Base-by-base conservation (phyloP, 2,113 vertebrate genomes). In the Gymnogyps californianus region DNA sequence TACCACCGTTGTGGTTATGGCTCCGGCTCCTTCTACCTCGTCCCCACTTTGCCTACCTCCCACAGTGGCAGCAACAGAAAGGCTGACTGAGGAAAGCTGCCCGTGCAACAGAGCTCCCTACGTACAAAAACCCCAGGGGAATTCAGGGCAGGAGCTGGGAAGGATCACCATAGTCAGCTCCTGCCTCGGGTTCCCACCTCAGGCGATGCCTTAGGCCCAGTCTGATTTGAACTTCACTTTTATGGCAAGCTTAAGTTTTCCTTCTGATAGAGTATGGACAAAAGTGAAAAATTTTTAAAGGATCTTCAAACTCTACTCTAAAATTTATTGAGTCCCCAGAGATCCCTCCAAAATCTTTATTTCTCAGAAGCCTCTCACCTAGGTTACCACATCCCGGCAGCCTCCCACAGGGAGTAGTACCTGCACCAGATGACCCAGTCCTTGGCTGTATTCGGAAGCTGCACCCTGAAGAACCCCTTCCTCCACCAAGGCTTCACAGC, bases 1-100 rank as follows among this genome's bases (percentile, higher is more conserved):
- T 18, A 44, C 29, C 26, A 29, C 40, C 1, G 2, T 13, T 17
- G 3, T 1, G 20, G 38, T n/a, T 38, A 5, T 2, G 46, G 47
- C 13, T 83, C 32, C 38, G 46, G 47, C 13, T 83, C 32, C 38
- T 88, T 32, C 47, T 46, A 7, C 26, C 87, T 29, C 3, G 1
- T 46, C 51, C 61, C 31, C 31, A 11, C 77, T 67, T 70, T 71
- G 32, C 40, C 32, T 8, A 2, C 62, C 24, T 67, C n/a, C 47
- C 13, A 4, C 47, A 49, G n/a, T 1, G 44, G 42, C 57, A 71
- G 52, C 57, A 54, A 16, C 21, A 32, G 74, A 64, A 52, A 13
- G n/a, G n/a, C 34, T 4, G 26, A 18, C 7, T 0, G 4, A 24
- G 59, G n/a, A 61, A 57, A 67, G 40, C 52, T 79, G 71, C 28